These are phyloP conservation scores for Drosophila acutilabella DNA, from an alignment of 2,888 invertebrate genomes.

Conservation along the genomic window DNA sequence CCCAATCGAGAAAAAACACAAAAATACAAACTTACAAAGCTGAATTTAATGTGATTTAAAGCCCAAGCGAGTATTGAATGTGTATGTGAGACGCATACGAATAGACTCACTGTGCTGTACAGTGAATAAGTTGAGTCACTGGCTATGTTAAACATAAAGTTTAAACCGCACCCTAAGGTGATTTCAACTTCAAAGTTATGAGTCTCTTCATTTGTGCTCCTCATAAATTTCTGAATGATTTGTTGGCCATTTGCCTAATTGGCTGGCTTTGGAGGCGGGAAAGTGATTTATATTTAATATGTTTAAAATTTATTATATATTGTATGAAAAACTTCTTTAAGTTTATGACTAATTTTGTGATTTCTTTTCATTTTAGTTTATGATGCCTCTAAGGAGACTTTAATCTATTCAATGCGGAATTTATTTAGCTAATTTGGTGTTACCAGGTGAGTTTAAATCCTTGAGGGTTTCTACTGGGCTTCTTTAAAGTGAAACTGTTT, in stretches of 20 bases:
- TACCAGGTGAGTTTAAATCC: no score
- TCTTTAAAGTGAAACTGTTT: no score
- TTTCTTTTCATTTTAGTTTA: no score
- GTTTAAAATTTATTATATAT: no score
- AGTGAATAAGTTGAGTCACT: conserved; percentile 36
- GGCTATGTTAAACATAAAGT: conserved; percentile 57
- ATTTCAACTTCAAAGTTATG: conserved; percentile 33
- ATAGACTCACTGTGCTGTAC: neutral
- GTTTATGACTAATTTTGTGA: no score
- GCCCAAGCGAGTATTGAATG: conserved; percentile 45
- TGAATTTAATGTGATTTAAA: conserved; percentile 65
- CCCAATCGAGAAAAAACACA: conserved; percentile 4
- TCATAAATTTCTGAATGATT: conserved; percentile 52
- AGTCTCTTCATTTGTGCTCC: conserved; percentile 15
- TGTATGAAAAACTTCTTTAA: no score
- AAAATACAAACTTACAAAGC: conserved; percentile 9
- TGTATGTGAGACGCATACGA: conserved; percentile 19
- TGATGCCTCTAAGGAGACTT: no score
- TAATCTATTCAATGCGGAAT: no score
- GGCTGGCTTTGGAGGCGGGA: neutral
- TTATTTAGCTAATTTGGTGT: no score
- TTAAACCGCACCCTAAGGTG: conserved; percentile 43
- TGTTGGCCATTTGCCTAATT: conserved; percentile 46
- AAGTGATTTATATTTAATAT: no score
- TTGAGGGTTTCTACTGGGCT: no score